phyloP scores from a whole-genome alignment of 2,888 invertebrate species.

The Drepanosiphum platanoidis region DNA sequence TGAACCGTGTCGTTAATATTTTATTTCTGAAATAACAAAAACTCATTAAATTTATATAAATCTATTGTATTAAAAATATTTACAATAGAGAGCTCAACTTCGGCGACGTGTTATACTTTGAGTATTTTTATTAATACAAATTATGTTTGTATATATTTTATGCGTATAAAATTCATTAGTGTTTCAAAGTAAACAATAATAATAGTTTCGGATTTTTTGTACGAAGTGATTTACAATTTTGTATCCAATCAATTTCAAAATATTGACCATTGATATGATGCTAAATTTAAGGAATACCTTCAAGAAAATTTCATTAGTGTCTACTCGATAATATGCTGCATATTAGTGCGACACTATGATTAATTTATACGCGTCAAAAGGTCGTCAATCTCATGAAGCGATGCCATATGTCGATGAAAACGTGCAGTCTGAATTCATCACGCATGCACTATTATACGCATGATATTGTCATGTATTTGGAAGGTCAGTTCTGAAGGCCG shows the following conservation, averaged over 20 bases:
- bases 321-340: too few relatives aligned
- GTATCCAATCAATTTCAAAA: background rate
- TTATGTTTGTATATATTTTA: too few relatives aligned
- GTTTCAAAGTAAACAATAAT: too few relatives aligned
- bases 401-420: background rate
- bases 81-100: too few relatives aligned
- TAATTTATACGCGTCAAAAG: background rate
- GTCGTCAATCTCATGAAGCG: conserved; percentile 8
- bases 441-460: background rate
- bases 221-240: background rate
- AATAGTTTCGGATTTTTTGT: background rate
- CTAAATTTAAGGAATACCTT: too few relatives aligned
- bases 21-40: background rate
- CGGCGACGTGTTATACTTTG: too few relatives aligned
- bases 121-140: too few relatives aligned
- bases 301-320: too few relatives aligned
- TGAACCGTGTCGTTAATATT: background rate
- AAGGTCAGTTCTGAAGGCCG: conserved; percentile 26
- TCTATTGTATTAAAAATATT: background rate
- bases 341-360: too few relatives aligned
- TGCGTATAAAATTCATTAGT: too few relatives aligned
- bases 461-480: conserved; percentile 11
- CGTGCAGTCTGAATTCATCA: background rate
- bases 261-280: background rate
- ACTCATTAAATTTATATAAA: background rate